Conservation (phyloP, 2,888 invertebrate genomes). For the Orthosia incerta region DNA sequence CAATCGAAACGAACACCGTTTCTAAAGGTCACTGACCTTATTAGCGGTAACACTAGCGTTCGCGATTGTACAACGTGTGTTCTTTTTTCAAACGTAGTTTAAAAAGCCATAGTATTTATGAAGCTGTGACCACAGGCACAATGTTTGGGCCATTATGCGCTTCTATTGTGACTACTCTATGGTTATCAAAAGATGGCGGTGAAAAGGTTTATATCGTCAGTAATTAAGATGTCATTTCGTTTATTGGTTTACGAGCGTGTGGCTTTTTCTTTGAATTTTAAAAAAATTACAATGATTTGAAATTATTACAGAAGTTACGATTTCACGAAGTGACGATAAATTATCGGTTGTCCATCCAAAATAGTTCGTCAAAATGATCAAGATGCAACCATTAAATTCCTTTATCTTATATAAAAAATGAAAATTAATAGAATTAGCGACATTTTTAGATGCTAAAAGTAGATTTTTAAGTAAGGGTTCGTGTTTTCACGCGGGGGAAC, state of each 20-base stretch:
- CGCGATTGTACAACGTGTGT: slow-evolving; percentile 66
- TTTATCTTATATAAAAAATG: background rate
- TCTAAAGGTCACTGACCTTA: slow-evolving; percentile 80
- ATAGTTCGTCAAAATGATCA: background rate
- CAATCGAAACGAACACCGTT: slow-evolving; percentile 59
- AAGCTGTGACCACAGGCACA: slow-evolving; percentile 74
- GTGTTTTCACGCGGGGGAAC: slow-evolving; percentile 9
- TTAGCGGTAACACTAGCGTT: slow-evolving; percentile 76
- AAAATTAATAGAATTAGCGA: too few species aligned
- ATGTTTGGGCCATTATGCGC: slow-evolving; percentile 78
- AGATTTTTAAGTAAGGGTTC: slow-evolving; percentile 3
- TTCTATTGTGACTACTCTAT: slow-evolving; percentile 77
- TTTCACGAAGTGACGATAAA: background rate
- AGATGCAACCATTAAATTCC: background rate
- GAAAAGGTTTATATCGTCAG: slow-evolving; percentile 81
- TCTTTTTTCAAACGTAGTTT: slow-evolving; percentile 61
- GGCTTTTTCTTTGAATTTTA: slow-evolving; percentile 63
- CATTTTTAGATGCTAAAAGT: slow-evolving; percentile 9
- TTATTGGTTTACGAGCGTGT: slow-evolving; percentile 72
- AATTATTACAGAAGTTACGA: background rate
- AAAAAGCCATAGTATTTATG: slow-evolving; percentile 56
- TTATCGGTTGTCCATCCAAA: background rate
- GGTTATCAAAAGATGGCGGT: slow-evolving; percentile 80
- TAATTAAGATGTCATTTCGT: slow-evolving; percentile 84
- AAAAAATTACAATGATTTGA: slow-evolving; percentile 11